Conservation (phyloP, 2,797 vertebrate genomes). For the Pteronotus mesoamericanus region DNA sequence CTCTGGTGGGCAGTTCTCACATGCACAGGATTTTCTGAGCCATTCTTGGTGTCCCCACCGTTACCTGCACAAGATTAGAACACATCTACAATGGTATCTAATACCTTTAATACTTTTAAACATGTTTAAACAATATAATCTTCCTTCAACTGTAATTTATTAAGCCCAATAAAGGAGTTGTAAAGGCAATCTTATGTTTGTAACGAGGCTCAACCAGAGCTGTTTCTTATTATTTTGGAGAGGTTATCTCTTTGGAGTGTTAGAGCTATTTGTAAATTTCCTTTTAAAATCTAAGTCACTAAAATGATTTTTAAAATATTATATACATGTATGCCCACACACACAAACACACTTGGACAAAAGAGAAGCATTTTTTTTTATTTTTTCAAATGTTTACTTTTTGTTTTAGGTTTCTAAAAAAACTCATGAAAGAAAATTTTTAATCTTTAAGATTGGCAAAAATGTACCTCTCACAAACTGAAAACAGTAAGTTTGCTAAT, state of each 20-base stretch:
- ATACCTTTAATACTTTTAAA: not conserved
- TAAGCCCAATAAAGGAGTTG: not conserved
- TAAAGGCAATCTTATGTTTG: not conserved
- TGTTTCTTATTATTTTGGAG: not conserved
- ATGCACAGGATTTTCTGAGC: not conserved
- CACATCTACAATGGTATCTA: not conserved
- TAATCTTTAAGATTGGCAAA: not conserved
- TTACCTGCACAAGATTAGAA: not conserved
- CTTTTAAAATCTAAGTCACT: not conserved
- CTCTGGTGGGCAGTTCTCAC: not conserved
- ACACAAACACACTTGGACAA: not conserved
- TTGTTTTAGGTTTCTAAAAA: not conserved
- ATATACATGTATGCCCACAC: not conserved
- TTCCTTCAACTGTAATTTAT: not conserved
- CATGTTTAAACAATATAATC: not conserved
- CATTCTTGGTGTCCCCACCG: not conserved
- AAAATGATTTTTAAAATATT: not conserved
- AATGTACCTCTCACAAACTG: not conserved
- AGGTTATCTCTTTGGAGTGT: not conserved
- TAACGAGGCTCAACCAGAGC: not conserved
- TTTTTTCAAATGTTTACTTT: not conserved
- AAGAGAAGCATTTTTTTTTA: not conserved
- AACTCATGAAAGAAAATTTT: not conserved
- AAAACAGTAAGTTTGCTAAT: not conserved
- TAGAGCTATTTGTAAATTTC: not conserved